Conservation (phyloP, 2,888 invertebrate species). For the Lasioglossum lativentre region DNA sequence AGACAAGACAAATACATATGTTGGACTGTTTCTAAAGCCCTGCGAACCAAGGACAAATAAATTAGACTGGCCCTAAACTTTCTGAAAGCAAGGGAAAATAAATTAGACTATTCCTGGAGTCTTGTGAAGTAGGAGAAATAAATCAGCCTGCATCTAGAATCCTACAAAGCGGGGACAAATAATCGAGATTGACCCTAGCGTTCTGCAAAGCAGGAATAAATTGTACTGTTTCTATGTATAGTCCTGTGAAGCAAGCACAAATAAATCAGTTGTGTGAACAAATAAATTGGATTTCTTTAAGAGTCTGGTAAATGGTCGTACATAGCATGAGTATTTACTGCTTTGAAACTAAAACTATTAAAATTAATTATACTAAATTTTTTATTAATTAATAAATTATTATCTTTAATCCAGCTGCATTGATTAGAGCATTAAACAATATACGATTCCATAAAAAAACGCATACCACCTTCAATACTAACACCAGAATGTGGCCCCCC, state of each 20-base stretch:
- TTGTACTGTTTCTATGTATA: not conserved
- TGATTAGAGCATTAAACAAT: no score
- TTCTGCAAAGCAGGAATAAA: not conserved
- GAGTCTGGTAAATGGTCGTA: not conserved
- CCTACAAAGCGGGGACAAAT: not conserved
- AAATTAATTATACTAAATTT: no score
- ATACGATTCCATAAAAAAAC: no score
- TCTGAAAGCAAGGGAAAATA: not conserved
- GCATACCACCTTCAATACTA: no score
- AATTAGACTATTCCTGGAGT: not conserved
- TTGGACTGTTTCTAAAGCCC: not conserved
- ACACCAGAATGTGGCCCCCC: no score
- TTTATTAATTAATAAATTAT: no score
- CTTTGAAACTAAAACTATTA: no score
- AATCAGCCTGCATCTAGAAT: not conserved
- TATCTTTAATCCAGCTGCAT: no score
- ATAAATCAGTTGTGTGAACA: not conserved
- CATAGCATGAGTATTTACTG: no score
- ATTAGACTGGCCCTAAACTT: not conserved
- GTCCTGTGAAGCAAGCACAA: not conserved
- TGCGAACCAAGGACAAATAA: not conserved
- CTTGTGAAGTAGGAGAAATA: not conserved
- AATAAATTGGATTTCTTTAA: not conserved
- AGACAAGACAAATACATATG: conserved; percentile 1
- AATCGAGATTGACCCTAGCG: not conserved